Evolutionary conservation across 1,140 invertebrate species (phyloP).

Genomic region (Archivesica marissinica): DNA sequence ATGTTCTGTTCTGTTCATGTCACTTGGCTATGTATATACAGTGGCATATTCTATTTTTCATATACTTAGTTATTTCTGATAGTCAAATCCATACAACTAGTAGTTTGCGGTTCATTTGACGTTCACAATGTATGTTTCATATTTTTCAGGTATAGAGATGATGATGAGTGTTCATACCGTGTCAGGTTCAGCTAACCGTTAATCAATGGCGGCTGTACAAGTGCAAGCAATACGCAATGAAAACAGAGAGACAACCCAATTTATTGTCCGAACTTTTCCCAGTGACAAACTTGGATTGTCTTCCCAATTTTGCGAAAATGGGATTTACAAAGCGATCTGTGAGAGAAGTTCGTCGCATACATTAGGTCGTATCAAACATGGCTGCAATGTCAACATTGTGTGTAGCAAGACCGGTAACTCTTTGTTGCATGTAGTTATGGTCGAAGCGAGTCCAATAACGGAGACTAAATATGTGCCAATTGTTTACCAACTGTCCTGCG

Average conservation of each 20-base stretch:
- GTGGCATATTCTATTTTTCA: no score
- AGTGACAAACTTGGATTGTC: conserved; percentile 51
- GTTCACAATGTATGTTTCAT: no score
- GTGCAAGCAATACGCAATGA: not conserved
- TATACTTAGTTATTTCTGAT: no score
- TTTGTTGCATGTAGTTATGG: conserved; percentile 74
- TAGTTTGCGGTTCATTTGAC: no score
- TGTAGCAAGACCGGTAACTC: conserved; percentile 69
- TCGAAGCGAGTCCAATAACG: conserved; percentile 61
- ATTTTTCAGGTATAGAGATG: no score
- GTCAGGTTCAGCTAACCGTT: no score
- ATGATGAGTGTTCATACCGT: no score
- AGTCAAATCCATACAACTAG: no score
- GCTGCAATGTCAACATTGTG: conserved; percentile 61
- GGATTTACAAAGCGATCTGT: conserved; percentile 62
- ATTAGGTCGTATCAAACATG: conserved; percentile 61
- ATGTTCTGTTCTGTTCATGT: no score
- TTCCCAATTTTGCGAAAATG: conserved; percentile 33
- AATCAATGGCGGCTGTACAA: conserved; percentile 36
- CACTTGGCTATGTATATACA: no score
- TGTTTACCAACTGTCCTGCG: conserved; percentile 80
- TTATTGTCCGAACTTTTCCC: conserved; percentile 39
- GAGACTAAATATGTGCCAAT: conserved; percentile 77
- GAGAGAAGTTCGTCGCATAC: conserved; percentile 41
- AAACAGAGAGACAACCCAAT: not conserved